Percentiles rank a stretch among this genome's conserved stretches.
Conservation (phyloP, 2,797 vertebrate species). For the Masticophis lateralis region DNA sequence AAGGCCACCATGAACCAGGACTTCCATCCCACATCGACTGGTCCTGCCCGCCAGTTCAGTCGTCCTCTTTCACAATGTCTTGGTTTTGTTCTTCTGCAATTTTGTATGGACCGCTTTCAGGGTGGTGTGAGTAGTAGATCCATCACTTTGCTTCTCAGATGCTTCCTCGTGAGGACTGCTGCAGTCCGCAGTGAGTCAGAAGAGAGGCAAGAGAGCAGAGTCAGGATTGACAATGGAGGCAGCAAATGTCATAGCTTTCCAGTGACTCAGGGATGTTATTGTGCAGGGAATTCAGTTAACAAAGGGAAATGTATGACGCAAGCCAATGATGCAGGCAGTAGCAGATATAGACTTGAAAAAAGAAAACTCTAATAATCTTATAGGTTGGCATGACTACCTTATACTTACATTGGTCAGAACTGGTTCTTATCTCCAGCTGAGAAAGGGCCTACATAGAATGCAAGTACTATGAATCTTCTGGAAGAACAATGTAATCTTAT, state of each 20-base stretch:
- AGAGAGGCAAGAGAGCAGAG: not conserved
- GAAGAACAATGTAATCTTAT: not conserved
- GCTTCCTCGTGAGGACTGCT: not conserved
- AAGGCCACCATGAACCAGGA: not conserved
- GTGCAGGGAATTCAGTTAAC: not conserved
- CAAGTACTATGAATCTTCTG: not conserved
- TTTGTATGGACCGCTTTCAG: conserved; percentile 94
- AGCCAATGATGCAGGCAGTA: not conserved
- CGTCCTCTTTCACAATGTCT: conserved; percentile 68
- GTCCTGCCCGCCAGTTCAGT: not conserved
- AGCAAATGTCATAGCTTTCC: not conserved
- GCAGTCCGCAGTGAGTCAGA: not conserved
- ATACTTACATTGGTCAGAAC: not conserved
- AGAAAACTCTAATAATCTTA: not conserved
- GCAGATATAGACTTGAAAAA: not conserved
- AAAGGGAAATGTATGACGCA: not conserved
- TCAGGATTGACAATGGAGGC: not conserved
- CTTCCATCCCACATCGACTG: not conserved
- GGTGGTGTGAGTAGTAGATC: conserved; percentile 57
- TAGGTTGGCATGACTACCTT: not conserved
- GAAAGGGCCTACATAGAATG: not conserved
- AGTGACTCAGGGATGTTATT: not conserved
- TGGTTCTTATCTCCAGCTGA: not conserved
- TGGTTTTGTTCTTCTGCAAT: conserved; percentile 85
- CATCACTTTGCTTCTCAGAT: not conserved